Evolutionary conservation across 2,113 vertebrate genomes (phyloP).

Genomic region (Cavia porcellus): DNA sequence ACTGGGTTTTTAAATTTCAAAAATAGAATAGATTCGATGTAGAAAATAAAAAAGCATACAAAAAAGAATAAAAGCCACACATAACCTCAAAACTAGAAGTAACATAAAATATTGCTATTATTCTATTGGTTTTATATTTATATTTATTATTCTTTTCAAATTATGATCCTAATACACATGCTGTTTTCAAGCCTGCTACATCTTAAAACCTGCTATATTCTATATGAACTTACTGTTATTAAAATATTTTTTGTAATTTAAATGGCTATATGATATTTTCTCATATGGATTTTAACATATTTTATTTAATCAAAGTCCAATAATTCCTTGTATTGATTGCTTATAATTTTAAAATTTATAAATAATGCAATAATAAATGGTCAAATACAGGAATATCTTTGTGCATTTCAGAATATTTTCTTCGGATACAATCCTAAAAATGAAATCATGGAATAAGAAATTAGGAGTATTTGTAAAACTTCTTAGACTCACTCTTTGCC

Average conservation of each 20-base stretch:
- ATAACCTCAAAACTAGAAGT: background rate
- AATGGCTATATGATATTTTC: background rate
- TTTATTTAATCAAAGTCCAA: background rate
- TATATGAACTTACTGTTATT: background rate
- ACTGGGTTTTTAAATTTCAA: background rate
- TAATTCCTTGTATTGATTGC: background rate
- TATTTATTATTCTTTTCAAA: slow-evolving; percentile 25
- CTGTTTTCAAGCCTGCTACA: background rate
- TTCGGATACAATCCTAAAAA: background rate
- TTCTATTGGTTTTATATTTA: background rate
- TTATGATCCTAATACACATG: background rate
- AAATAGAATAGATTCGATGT: background rate
- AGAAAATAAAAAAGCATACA: background rate
- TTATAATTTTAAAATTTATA: slow-evolving; percentile 21
- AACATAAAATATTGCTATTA: background rate
- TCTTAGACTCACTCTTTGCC: background rate
- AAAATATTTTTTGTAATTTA: background rate
- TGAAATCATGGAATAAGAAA: background rate
- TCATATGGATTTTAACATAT: background rate
- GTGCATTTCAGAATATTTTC: background rate
- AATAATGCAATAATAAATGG: background rate
- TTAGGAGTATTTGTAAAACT: background rate
- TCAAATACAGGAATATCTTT: background rate
- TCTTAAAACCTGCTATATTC: background rate
- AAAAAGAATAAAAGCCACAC: background rate